These are phyloP conservation scores for Notiomystis cincta DNA, from an alignment of 2,113 vertebrate genomes.

Conservation along the genomic window DNA sequence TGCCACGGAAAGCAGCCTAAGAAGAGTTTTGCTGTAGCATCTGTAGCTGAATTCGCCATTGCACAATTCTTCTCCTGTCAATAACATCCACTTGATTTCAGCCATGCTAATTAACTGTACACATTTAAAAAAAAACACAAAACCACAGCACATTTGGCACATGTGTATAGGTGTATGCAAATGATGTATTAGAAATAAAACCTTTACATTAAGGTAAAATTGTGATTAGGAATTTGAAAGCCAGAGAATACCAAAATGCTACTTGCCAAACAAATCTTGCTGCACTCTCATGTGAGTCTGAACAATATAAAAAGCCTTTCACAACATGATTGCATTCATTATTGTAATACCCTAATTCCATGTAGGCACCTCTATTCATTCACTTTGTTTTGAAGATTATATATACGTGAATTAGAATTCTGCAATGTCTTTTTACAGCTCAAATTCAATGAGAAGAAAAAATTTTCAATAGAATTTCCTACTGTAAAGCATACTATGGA, in stretches of 20 bases:
- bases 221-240: neutral
- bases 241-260: neutral
- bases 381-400: conserved; percentile 3
- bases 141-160: neutral
- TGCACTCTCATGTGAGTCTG: neutral
- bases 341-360: conserved; percentile 9
- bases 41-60: neutral
- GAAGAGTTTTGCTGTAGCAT: neutral
- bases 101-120: neutral
- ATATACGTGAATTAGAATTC: neutral
- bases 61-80: neutral
- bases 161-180: fast-evolving
- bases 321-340: conserved; percentile 25
- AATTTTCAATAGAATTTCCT: neutral
- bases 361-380: neutral
- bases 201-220: neutral
- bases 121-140: neutral
- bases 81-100: neutral
- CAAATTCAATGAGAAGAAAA: conserved; percentile 22
- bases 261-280: neutral
- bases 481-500: neutral
- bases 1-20: neutral
- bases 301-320: conserved; percentile 34
- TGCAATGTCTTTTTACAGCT: neutral
- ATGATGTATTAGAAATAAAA: neutral